A percentile compares a stretch with the other conserved stretches of the same genome.
phyloP scores from a whole-genome alignment of 2,888 invertebrate genomes.

The Formica aserva region DNA sequence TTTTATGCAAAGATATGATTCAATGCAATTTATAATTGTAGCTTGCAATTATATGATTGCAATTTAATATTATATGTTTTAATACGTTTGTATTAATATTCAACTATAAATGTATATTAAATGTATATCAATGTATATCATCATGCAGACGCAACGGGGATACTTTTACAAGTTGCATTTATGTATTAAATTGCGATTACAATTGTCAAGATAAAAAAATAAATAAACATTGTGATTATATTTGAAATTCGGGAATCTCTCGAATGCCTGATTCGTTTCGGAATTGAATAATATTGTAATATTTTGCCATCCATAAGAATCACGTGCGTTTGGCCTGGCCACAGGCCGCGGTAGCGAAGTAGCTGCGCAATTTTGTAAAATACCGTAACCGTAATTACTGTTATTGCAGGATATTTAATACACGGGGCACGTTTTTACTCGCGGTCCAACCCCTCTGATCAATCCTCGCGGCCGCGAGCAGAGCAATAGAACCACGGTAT shows the following conservation, averaged over 20 bases:
- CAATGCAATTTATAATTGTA: not conserved
- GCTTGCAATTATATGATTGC: not conserved
- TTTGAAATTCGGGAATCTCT: not conserved
- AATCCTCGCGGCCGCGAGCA: slow-evolving; percentile 28
- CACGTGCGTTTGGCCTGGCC: slow-evolving; percentile 10
- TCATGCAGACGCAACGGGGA: not conserved
- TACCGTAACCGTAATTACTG: slow-evolving; percentile 60
- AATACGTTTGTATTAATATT: not conserved
- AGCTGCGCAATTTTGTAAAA: slow-evolving; percentile 57
- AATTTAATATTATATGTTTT: not conserved
- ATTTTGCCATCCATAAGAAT: slow-evolving; percentile 37
- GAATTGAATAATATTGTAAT: slow-evolving; percentile 21
- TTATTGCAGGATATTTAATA: slow-evolving; percentile 62
- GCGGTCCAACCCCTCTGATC: slow-evolving; percentile 40
- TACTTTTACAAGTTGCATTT: slow-evolving; percentile 5
- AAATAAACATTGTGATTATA: slow-evolving; percentile 11
- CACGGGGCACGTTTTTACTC: slow-evolving; percentile 46
- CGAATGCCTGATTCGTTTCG: slow-evolving; percentile 19
- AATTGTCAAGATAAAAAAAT: not conserved
- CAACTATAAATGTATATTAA: slow-evolving; percentile 19
- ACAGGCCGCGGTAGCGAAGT: slow-evolving; percentile 31
- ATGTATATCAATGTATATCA: not conserved
- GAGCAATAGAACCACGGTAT: slow-evolving; percentile 37
- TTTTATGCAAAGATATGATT: not conserved
- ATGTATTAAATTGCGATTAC: slow-evolving; percentile 1